These are phyloP conservation scores for Chrysolina americana DNA, from an alignment of 2,888 invertebrate species.

Conservation along the genomic window DNA sequence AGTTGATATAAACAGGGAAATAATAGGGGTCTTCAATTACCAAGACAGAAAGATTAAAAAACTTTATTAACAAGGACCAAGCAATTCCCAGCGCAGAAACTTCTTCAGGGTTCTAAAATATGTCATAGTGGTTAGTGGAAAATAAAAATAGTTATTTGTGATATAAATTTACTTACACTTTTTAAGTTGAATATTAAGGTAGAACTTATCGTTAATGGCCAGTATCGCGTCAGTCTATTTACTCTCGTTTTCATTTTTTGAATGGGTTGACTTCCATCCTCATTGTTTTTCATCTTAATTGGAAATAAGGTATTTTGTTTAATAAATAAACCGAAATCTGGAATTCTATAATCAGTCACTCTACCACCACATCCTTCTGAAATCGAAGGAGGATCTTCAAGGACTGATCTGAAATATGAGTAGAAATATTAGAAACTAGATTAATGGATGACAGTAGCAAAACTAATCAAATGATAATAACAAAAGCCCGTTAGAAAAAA, in stretches of 20 bases:
- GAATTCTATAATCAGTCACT: slow-evolving; percentile 90
- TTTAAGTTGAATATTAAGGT: slow-evolving; percentile 90
- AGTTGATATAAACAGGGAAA: too few species aligned
- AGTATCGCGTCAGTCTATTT: slow-evolving; percentile 86
- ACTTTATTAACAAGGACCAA: too few species aligned
- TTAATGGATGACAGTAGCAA: neutral
- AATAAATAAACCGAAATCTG: slow-evolving; percentile 92
- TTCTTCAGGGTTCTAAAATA: too few species aligned
- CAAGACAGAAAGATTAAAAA: too few species aligned
- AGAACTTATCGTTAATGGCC: slow-evolving; percentile 90
- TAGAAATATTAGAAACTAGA: neutral
- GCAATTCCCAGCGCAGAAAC: too few species aligned
- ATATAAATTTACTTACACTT: slow-evolving; percentile 70
- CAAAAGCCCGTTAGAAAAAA: too few species aligned
- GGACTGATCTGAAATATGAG: slow-evolving; percentile 75
- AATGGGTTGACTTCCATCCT: slow-evolving; percentile 72
- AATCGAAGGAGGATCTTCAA: slow-evolving; percentile 96
- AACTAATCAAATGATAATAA: too few species aligned
- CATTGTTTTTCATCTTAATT: slow-evolving; percentile 69
- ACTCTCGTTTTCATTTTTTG: slow-evolving; percentile 79
- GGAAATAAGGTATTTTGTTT: slow-evolving; percentile 87
- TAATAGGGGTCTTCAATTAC: too few species aligned
- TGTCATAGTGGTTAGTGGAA: too few species aligned
- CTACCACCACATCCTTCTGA: slow-evolving; percentile 95
- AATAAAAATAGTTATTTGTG: too few species aligned